Evolutionary conservation across 2,113 vertebrate species (phyloP).

Genomic region (Deroptyus accipitrinus): DNA sequence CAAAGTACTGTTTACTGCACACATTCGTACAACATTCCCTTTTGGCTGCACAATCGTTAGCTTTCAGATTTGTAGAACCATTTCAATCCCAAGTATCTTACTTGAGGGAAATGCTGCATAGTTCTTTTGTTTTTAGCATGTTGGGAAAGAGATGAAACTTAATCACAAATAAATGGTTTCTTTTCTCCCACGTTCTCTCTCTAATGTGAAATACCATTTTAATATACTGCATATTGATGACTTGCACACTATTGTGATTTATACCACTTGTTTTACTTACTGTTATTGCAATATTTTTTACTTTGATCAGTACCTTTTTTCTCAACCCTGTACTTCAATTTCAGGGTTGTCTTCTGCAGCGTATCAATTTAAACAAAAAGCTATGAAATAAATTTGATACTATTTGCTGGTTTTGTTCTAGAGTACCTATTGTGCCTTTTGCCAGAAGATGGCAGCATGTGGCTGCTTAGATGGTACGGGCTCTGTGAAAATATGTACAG

Average conservation of each 20-base stretch:
- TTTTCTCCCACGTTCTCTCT: not conserved
- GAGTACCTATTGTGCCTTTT: not conserved
- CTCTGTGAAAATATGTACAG: not conserved
- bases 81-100: not conserved
- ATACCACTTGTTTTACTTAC: not conserved
- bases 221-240: not conserved
- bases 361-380: not conserved
- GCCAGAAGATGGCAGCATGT: conserved; percentile 78
- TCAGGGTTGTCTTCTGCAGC: not conserved
- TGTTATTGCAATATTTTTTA: not conserved
- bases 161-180: not conserved
- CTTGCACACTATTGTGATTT: not conserved
- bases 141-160: not conserved
- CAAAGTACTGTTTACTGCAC: not conserved
- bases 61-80: not conserved
- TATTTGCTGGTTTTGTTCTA: not conserved
- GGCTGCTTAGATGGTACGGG: not conserved
- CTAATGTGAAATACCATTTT: not conserved
- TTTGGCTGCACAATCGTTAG: not conserved
- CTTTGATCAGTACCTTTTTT: not conserved
- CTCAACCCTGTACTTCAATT: not conserved
- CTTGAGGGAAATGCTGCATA: not conserved
- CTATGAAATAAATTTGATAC: not conserved
- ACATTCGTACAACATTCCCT: not conserved
- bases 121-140: not conserved